Evolutionary conservation across 2,113 vertebrate species (phyloP).

Genomic region (Stegostoma tigrinum): DNA sequence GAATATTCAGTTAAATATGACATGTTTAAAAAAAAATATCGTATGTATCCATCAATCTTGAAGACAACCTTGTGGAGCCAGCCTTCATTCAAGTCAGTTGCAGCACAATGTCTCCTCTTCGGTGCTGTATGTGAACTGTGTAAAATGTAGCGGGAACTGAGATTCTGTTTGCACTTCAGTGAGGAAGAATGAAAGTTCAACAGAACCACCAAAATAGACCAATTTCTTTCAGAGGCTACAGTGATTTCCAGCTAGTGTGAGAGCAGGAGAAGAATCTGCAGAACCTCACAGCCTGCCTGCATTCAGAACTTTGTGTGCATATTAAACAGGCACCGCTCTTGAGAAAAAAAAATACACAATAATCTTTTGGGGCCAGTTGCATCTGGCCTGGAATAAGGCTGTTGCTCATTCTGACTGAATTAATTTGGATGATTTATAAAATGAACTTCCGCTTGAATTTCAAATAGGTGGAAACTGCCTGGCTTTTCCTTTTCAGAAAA

Average conservation of each 20-base stretch:
- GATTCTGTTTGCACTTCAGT: too few relatives aligned
- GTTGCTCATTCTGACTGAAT: not conserved
- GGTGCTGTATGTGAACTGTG: not conserved
- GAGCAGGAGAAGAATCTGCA: not conserved
- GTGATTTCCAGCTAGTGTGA: not conserved
- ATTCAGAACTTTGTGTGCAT: not conserved
- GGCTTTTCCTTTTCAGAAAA: not conserved
- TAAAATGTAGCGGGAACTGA: not conserved
- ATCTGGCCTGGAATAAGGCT: not conserved
- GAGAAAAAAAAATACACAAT: not conserved
- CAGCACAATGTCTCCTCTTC: not conserved
- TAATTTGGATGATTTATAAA: not conserved
- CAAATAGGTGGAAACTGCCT: not conserved
- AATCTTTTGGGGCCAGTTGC: not conserved
- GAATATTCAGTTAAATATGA: not conserved
- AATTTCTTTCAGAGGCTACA: not conserved
- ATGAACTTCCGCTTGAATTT: not conserved
- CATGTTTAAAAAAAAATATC: not conserved
- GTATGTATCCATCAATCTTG: not conserved
- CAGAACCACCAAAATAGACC: not conserved
- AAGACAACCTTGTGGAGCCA: not conserved
- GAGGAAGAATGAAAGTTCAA: not conserved
- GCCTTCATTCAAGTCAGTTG: not conserved
- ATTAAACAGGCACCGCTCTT: not conserved
- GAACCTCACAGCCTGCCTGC: not conserved